These are phyloP conservation scores for Choloepus hoffmanni DNA, from an alignment of 2,113 vertebrate species.

Conservation along the genomic window DNA sequence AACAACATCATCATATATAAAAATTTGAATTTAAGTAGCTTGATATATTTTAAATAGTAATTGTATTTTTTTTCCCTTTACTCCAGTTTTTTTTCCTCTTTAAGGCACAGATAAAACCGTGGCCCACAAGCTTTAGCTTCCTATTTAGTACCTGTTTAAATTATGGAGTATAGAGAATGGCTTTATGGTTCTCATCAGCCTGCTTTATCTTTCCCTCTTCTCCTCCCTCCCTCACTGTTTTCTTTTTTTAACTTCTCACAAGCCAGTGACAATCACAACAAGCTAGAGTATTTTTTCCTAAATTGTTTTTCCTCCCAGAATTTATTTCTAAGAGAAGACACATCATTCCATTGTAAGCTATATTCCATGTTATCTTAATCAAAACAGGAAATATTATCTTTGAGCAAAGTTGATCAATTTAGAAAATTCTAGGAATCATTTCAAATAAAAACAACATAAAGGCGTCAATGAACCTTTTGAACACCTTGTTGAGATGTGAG, in stretches of 20 bases:
- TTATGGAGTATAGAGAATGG: background rate
- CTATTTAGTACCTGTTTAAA: background rate
- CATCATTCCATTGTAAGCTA: background rate
- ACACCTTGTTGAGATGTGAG: background rate
- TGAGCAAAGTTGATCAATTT: background rate
- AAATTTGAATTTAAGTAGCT: conserved; percentile 46
- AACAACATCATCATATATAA: conserved; percentile 52
- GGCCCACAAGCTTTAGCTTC: background rate
- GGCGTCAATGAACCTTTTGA: background rate
- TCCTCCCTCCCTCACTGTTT: background rate
- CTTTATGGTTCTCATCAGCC: background rate
- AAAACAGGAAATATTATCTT: background rate
- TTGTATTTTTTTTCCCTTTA: background rate
- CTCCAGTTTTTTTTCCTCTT: background rate
- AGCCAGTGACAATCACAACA: background rate
- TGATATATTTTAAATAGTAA: background rate
- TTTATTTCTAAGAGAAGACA: background rate
- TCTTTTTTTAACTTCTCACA: background rate
- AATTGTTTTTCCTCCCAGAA: background rate
- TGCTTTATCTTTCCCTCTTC: background rate
- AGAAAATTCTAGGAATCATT: background rate
- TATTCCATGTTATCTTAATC: background rate
- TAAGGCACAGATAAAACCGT: background rate
- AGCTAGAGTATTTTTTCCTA: background rate
- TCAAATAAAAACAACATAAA: background rate